Evolutionary conservation across 30 jellyfish, hydroid and myxozoan genomes (phyloP), one percentile per base, ranked within the genome.

Genomic region (Turritopsis rubra): DNA sequence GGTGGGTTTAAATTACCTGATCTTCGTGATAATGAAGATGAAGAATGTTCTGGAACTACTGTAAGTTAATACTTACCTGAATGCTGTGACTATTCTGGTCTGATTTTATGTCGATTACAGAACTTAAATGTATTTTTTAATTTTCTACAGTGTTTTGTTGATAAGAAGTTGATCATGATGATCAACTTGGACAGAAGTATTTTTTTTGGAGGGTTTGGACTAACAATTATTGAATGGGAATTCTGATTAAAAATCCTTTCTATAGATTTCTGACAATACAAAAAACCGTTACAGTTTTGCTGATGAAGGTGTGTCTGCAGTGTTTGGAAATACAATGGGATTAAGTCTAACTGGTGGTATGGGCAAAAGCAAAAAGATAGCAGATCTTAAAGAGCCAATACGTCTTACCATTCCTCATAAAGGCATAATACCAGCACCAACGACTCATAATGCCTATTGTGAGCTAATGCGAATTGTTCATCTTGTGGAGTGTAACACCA

Each of bases 391-490:
- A 30, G 71, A 82, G 19, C 86, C 79, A 30, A 71, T 82, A 9
- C 41, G 86, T 26, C 75, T 82, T 9, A 66, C 31, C 20, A n/a
- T 82, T 16, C 85, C 84, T n/a, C 70, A 65, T 30, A 8, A 60
- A 17, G 85, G 71, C 17, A 52, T 31, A 22, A 16, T 29, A 21
- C 86, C 86, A 23, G 72, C 88, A 65, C 75, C 72, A 19, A 52
- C 70, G 18, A 65, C 41, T 18, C 41, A 21, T 60, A 82, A 28
- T 82, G 83, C 85, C 20, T 82, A 82, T 66, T 82, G 88, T 71
- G 83, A 71, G 41, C 71, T 82, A 1, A 71, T 82, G 88, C 24
- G 85, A 22, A 28, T 13, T 20, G 86, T 82, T 23, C 86, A 60
- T 66, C 73, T 25, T 7, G 72, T 82, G 21, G 88, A 82, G 18